Evolutionary conservation across 2,113 vertebrate species (phyloP).

Genomic region (Genyomyrus donnyi): DNA sequence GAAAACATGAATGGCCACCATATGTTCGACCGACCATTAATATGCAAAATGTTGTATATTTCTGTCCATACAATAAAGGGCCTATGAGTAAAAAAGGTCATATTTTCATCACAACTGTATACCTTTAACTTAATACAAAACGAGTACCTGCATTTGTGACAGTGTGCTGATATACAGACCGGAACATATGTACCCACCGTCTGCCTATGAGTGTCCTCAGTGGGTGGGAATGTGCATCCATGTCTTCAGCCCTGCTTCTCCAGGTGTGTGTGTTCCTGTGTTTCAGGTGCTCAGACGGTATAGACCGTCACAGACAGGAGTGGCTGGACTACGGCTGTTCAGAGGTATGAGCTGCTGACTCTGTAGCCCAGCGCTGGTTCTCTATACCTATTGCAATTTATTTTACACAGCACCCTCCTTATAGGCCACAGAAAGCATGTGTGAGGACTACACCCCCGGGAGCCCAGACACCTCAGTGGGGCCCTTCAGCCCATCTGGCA

Average conservation of each 20-base stretch:
- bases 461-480: constrained; percentile 45
- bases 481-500: constrained; percentile 40
- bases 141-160: constrained; percentile 18
- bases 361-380: neutral
- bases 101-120: neutral
- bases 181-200: neutral
- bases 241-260: neutral
- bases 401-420: neutral
- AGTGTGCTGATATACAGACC: neutral
- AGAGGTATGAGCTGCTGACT: constrained; percentile 34
- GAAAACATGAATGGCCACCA: neutral
- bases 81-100: neutral
- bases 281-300: constrained; percentile 86
- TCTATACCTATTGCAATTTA: neutral
- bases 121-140: neutral
- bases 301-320: constrained; percentile 83
- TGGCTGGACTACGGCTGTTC: constrained; percentile 82
- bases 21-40: neutral
- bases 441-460: constrained; percentile 67
- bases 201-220: neutral
- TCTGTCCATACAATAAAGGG: neutral
- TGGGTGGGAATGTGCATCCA: neutral
- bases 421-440: constrained; percentile 63
- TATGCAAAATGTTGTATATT: neutral
- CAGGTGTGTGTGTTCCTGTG: constrained; percentile 5